Percentiles rank a stretch among this genome's conserved stretches.
Conservation (phyloP, 2,888 invertebrate species). For the Elegia similella region DNA sequence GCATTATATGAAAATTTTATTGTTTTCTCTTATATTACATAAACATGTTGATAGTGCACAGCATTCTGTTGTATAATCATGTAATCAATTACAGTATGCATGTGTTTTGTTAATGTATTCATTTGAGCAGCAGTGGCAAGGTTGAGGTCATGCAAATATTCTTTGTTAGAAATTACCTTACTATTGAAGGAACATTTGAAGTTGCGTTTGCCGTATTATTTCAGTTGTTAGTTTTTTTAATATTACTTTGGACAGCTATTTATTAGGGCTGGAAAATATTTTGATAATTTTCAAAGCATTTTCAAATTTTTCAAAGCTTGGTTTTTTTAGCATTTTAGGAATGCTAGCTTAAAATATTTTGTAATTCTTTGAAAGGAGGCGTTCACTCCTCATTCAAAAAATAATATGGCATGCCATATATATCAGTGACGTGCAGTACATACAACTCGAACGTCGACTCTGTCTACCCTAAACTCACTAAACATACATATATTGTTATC, state of each 20-base stretch:
- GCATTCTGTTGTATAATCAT: neutral
- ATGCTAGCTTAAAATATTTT: no score
- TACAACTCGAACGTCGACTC: no score
- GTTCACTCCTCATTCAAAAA: no score
- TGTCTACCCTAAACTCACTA: no score
- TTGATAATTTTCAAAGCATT: neutral
- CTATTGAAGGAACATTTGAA: neutral
- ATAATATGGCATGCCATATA: no score
- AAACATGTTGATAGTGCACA: slow-evolving; percentile 1
- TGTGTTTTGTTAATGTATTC: slow-evolving; percentile 1
- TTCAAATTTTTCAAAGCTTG: neutral
- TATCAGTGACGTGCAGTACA: no score
- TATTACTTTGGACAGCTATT: neutral
- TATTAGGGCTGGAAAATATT: no score
- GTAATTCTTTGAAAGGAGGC: no score
- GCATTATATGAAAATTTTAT: neutral
- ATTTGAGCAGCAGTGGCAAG: slow-evolving; percentile 1
- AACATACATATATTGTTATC: no score
- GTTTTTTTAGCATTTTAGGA: no score
- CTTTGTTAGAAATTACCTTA: slow-evolving; percentile 11
- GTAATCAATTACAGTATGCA: neutral
- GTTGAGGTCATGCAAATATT: slow-evolving; percentile 6
- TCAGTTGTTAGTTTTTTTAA: no score
- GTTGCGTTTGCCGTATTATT: neutral
- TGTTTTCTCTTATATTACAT: neutral